Evolutionary conservation across 2,888 invertebrate species (phyloP), one percentile per base, ranked within the genome.

Genomic region (Seira musarum): DNA sequence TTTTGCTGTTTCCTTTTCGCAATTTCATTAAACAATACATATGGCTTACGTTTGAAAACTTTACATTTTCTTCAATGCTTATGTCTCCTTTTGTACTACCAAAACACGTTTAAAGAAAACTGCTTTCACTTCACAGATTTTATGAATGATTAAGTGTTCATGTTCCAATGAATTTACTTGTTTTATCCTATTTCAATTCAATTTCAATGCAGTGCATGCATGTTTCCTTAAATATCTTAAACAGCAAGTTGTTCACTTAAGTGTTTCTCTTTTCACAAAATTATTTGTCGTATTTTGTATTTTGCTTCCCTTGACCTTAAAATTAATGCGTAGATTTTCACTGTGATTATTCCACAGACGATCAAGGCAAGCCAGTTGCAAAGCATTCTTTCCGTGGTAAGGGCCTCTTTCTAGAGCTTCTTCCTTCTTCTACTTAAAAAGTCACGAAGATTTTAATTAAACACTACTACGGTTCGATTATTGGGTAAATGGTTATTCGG

Each of bases 301-400:
- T 21, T 30, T 17, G n/a, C 65, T 10, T 17, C 24, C 67, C 13
- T 30, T 80, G n/a, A 70, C 71, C 80, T 73, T n/a, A 63, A 68
- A 67, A 80, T 80, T 80, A 79, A 79, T 79, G 22, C 68, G 64
- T 72, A 73, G 79, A 68, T 79, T 75, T 68, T 79, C 79, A 77
- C 82, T 82, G 70, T 84, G 80, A 82, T 84, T 57, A n/a, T n/a
- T 76, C 80, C 70, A 74, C 84, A 69, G 84, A 82, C 79, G 82
- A 80, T 75, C 74, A 73, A 77, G 77, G 79, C 81, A 75, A 81
- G 80, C 80, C 69, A 82, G 82, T 82, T 64, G 80, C 77, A 73
- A 85, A 71, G 69, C 87, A 85, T 85, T 72, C 84, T 74, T 87
- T 87, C 78, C 85, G 85, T 85, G 87, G 87, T 87, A 87, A 85